Base-by-base conservation (phyloP, 2,113 vertebrate species). In the Propithecus coquereli region DNA sequence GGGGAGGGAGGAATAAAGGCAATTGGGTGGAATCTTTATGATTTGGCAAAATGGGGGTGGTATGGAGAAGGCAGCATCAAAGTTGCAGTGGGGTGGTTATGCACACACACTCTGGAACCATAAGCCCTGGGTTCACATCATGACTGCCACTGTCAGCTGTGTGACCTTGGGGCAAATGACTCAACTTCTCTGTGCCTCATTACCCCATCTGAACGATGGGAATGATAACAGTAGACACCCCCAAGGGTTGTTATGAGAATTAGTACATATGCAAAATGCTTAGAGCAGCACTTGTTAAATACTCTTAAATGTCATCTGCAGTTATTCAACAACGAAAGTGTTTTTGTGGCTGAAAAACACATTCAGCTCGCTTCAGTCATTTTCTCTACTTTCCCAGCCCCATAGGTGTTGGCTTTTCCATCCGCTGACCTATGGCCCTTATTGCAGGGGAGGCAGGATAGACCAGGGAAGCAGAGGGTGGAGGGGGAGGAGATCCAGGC, bases 1-100 rank as follows among this genome's bases (percentile, higher is more conserved):
- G 0, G 30, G 11, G 2, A 0, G 23, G 11, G 25, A 16, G 32
- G 0, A 16, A 27, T 8, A 12, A n/a, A 32, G 40, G 12, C 50
- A 66, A 59, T 14, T 74, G n/a, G 54, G 12, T 37, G 87, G 54
- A 73, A 50, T 81, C 37, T 47, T 37, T 70, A 8, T 59, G 77
- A 57, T n/a, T 80, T 47, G 91, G 37, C 68, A 10, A 30, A 32
- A 25, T 12, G 23, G 34, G 68, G 20, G 5, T 14, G 10, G 14
- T 25, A 13, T 6, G 54, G 9, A 71, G 59, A 70, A 32, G 30
- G 40, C 5, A 32, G 27, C 17, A 12, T 70, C 45, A 17, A 30
- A 34, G 87, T 4, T 25, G 3, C 16, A 3, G 8, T 5, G 9
- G 17, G 4, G 22, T 18, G 18, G 22, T 63, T 66, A 11, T 54